Conservation (phyloP, 2,888 invertebrate genomes). For the Ecdyonurus torrentis region DNA sequence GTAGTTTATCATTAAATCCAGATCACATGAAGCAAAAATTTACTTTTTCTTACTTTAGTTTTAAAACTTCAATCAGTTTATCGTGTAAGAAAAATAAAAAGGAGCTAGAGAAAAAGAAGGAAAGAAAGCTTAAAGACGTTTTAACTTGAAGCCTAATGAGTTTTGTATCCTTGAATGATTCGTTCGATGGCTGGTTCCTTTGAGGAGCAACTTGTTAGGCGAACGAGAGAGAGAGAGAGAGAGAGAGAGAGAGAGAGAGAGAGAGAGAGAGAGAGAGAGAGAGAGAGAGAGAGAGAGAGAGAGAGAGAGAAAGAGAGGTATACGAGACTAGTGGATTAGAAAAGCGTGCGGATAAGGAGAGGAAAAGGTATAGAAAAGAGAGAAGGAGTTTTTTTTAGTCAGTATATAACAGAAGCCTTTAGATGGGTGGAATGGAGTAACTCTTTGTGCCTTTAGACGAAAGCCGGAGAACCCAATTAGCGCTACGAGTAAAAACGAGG, state of each 20-base stretch:
- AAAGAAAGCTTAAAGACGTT: not conserved
- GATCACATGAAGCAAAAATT: too few species aligned
- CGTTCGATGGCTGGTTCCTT: not conserved
- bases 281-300: not conserved
- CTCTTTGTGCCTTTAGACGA: not conserved
- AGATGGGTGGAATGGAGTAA: too few species aligned
- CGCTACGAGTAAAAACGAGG: not conserved
- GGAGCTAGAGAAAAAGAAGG: not conserved
- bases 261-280: not conserved
- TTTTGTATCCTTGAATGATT: slow-evolving; percentile 2
- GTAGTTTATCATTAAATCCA: too few species aligned
- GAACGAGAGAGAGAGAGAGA: not conserved
- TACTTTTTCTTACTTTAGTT: too few species aligned
- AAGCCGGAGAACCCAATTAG: not conserved
- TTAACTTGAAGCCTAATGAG: slow-evolving; percentile 3
- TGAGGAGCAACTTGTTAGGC: not conserved
- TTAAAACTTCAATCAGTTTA: not conserved
- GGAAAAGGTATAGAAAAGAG: too few species aligned
- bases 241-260: not conserved
- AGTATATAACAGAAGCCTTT: too few species aligned
- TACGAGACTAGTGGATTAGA: not conserved
- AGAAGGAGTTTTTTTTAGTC: too few species aligned
- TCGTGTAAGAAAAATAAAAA: not conserved
- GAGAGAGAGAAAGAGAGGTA: not conserved
- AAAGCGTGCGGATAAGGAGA: not conserved